A percentile compares a stretch with the other conserved stretches of the same genome.
These are phyloP conservation scores for Drosophila phalerata DNA, from an alignment of 2,888 invertebrate genomes.

Conservation along the genomic window DNA sequence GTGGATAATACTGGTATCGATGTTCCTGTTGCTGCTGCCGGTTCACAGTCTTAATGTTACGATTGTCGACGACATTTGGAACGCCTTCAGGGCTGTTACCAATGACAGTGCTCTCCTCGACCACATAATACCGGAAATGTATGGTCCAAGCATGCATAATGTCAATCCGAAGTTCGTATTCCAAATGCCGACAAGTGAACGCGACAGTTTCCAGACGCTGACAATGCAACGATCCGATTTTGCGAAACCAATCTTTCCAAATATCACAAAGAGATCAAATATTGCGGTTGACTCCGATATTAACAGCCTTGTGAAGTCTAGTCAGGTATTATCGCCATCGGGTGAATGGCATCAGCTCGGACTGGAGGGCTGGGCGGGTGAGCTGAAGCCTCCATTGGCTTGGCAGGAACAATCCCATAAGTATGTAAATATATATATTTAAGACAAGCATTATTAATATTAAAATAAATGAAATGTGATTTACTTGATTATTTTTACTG, in stretches of 20 bases:
- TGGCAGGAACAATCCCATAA: constrained; percentile 60
- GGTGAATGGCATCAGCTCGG: constrained; percentile 80
- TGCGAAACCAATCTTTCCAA: constrained; percentile 82
- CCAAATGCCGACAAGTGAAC: constrained; percentile 65
- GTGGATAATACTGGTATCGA: constrained; percentile 8
- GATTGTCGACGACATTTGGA: constrained; percentile 73
- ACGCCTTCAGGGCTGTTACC: constrained; percentile 78
- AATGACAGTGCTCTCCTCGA: constrained; percentile 71
- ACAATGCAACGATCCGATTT: constrained; percentile 82
- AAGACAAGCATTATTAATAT: too few species aligned
- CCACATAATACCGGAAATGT: constrained; percentile 81
- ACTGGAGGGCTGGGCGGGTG: constrained; percentile 83
- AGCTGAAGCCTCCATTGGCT: constrained; percentile 43
- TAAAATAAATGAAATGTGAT: too few species aligned
- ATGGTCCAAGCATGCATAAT: constrained; percentile 67
- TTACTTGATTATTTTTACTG: too few species aligned
- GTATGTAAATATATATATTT: constrained; percentile 37
- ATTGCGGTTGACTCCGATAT: constrained; percentile 5
- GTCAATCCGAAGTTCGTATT: constrained; percentile 80
- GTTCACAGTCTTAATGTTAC: constrained; percentile 35
- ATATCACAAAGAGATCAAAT: constrained; percentile 54
- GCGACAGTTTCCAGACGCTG: constrained; percentile 49
- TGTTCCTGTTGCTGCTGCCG: constrained; percentile 5
- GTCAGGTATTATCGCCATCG: constrained; percentile 19
- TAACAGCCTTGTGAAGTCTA: constrained; percentile 47